Base-by-base conservation (phyloP, 1,140 invertebrate species). In the Panulirus ornatus region DNA sequence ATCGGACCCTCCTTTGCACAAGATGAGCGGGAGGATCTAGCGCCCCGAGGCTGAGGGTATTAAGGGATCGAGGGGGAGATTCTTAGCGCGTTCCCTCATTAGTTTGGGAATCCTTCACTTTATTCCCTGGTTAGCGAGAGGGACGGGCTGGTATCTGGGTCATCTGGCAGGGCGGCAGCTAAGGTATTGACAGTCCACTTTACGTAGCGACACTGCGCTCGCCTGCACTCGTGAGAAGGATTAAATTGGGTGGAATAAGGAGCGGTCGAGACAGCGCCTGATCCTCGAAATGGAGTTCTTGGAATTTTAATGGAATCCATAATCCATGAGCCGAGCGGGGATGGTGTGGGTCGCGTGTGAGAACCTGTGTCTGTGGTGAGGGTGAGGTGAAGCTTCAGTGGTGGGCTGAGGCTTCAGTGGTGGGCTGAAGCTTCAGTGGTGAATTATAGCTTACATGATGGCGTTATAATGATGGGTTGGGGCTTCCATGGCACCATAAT, bases 41-140 rank as follows among this genome's bases (percentile, higher is more conserved):
- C 54, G 3, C 11, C 51, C 9, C 14, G 19, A 22, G 54, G 54
- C 54, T 14, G 19, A 14, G 14, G 19, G 54, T 22, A 58, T 58
- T 58, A 58, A 58, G 54, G 58, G 58, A 66, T 66, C 58, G 6
- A 0, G n/a, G 58, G 30, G 58, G 58, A n/a, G n/a, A 66, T 66
- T 66, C 58, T 58, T 58, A 66, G 58, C n/a, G 58, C 58, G n/a
- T 66, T 66, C 58, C 58, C 58, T 66, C 58, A 66, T 66, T 27
- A 30, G 54, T 58, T 22, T 19, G 58, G 58, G n/a, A 30, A 66
- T 66, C 58, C 58, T 66, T 9, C 58, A 66, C 58, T 66, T 66
- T 66, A 30, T 66, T 66, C 58, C 30, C 22, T 1, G 0, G 58
- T 66, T 30, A 66, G 58, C 30, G 58, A 66, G 58, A 63, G 22